These are phyloP conservation scores for Volucella zonaria DNA, from an alignment of 2,888 invertebrate genomes.

Conservation along the genomic window DNA sequence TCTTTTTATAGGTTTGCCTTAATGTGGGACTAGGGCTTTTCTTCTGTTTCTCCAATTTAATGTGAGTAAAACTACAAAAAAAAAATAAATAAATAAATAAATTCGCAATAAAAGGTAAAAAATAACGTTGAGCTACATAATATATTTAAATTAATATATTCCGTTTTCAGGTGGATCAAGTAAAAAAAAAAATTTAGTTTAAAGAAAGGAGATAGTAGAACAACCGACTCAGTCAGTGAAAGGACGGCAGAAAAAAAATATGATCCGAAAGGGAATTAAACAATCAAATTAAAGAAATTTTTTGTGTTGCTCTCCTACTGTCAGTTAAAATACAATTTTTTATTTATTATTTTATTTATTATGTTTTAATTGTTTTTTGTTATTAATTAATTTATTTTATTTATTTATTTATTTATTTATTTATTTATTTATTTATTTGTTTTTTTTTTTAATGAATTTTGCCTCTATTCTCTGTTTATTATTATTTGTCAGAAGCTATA, in stretches of 20 bases:
- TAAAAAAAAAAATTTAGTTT: constrained; percentile 15
- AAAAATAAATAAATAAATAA: background rate
- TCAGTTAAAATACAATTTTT: constrained; percentile 64
- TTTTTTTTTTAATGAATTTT: constrained; percentile 44
- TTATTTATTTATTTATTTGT: too few species aligned
- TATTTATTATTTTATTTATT: constrained; percentile 65
- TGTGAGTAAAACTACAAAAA: constrained; percentile 15
- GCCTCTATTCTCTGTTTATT: constrained; percentile 15
- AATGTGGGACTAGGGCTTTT: background rate
- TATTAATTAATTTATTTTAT: constrained; percentile 53
- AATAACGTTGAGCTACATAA: background rate
- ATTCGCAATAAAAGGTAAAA: constrained; percentile 34
- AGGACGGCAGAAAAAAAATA: background rate
- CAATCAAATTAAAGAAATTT: constrained; percentile 33
- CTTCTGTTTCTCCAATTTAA: constrained; percentile 36
- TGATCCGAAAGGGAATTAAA: constrained; percentile 58
- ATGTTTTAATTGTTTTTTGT: constrained; percentile 72
- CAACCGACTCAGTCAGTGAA: background rate
- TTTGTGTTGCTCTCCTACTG: constrained; percentile 63
- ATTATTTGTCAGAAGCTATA: constrained; percentile 7
- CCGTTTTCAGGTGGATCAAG: constrained; percentile 34
- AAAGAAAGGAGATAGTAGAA: constrained; percentile 3
- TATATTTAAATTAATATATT: constrained; percentile 32
- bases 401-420: constrained; percentile 24
- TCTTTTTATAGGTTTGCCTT: constrained; percentile 63